Base-by-base conservation (phyloP, 2,797 vertebrate species). In the Bradypodion ventrale region DNA sequence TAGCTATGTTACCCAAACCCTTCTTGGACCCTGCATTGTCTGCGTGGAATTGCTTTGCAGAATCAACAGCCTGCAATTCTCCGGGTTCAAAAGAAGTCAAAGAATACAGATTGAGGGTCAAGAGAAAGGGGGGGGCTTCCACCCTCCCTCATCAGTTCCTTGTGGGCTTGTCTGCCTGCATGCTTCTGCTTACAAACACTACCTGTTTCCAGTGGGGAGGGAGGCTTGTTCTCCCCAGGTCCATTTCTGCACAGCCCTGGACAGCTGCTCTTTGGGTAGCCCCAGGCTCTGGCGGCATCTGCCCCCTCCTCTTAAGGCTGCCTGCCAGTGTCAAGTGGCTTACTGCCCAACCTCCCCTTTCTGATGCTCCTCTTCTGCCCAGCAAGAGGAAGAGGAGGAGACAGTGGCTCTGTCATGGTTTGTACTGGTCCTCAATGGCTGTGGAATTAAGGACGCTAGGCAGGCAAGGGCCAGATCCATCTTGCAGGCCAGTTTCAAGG, bases 321-420 rank as follows among this genome's bases (percentile, higher is more conserved):
- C n/a, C n/a, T n/a, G n/a, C n/a, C n/a, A n/a, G n/a, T n/a, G n/a
- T n/a, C n/a, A n/a, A n/a, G n/a, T n/a, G n/a, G n/a, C n/a, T n/a
- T n/a, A n/a, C n/a, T n/a, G n/a, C n/a, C n/a, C 52, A 19, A 52
- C 5, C 52, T 56, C 52, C 1, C 46, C 52, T 19, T 15, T 21
- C 52, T 52, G 16, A 15, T 52, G 49, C 65, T 68, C 1, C 65
- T 37, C 32, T n/a, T 35, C 13, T 37, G 23, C 23, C 40, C 37
- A 90, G 91, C 93, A 90, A 92, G 91, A 91, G 90, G 85, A 90
- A 89, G n/a, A n/a, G n/a, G n/a, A n/a, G n/a, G n/a, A n/a, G n/a
- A n/a, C n/a, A n/a, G n/a, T n/a, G n/a, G n/a, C n/a, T n/a, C 5
- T 56, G 52, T 19, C 4, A 16, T 15, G 16, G 52, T 15, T 56